phyloP scores from a whole-genome alignment of 2,113 vertebrate genomes.

The Origma solitaria region DNA sequence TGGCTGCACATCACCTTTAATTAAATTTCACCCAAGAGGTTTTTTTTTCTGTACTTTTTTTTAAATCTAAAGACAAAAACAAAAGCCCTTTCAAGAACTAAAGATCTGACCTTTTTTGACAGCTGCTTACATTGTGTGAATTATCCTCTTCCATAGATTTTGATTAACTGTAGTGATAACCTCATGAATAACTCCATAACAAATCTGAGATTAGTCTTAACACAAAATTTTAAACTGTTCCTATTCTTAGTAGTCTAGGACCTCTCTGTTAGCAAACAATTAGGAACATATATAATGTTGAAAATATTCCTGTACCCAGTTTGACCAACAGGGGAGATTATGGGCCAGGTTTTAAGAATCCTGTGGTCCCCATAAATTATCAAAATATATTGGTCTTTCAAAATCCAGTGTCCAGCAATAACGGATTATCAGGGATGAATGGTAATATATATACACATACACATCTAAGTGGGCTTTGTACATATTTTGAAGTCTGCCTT shows the following conservation, averaged over 20 bases:
- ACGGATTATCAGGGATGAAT: not conserved
- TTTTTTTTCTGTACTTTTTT: not conserved
- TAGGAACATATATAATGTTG: not conserved
- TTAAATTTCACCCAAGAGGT: not conserved
- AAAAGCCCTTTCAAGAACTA: not conserved
- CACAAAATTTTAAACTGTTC: not conserved
- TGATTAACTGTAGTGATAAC: not conserved
- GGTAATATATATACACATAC: not conserved
- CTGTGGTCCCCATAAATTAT: not conserved
- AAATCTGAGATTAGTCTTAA: not conserved
- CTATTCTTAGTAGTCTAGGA: not conserved
- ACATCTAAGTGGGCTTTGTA: not conserved
- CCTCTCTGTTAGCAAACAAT: not conserved
- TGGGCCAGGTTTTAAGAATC: not conserved
- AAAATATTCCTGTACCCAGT: not conserved
- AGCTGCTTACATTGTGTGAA: not conserved
- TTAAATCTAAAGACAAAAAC: not conserved
- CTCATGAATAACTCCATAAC: not conserved
- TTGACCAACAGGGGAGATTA: not conserved
- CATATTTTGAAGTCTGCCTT: not conserved
- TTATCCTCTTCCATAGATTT: not conserved
- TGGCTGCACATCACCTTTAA: constrained; percentile 18
- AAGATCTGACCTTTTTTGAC: not conserved
- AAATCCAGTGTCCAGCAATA: not conserved
- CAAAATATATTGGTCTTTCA: not conserved